These are phyloP conservation scores for Sebastes trivittatus DNA, from an alignment of 2,797 vertebrate genomes.

Conservation along the genomic window DNA sequence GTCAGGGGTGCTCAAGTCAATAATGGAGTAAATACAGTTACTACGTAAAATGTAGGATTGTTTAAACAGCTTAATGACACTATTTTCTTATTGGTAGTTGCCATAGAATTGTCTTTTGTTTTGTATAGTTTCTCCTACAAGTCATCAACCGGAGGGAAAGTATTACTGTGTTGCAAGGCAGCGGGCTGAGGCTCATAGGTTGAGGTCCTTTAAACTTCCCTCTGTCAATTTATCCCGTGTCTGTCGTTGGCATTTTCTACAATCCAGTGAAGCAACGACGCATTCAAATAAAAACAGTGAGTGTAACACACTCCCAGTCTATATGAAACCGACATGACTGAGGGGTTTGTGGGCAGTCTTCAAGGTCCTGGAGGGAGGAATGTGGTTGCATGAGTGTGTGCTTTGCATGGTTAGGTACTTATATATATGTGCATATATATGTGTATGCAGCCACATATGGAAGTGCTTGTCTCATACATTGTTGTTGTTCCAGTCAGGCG, in stretches of 20 bases:
- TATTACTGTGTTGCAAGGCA: background rate
- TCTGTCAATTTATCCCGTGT: background rate
- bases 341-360: conserved; percentile 52
- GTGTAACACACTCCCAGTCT: conserved; percentile 37
- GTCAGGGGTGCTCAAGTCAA: background rate
- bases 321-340: conserved; percentile 47
- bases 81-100: background rate
- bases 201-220: conserved; percentile 7
- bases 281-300: conserved; percentile 47
- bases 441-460: conserved; percentile 77
- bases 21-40: background rate
- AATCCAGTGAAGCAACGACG: conserved; percentile 23
- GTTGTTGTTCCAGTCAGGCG: conserved; percentile 78
- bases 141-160: background rate
- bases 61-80: background rate
- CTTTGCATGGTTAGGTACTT: conserved; percentile 50
- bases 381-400: conserved; percentile 56
- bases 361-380: conserved; percentile 60
- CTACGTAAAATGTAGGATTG: background rate
- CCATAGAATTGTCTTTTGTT: background rate
- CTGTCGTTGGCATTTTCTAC: conserved; percentile 18
- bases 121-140: background rate
- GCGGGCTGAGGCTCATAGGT: background rate
- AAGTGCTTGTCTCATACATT: conserved; percentile 77
- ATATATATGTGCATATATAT: conserved; percentile 22